Base-by-base conservation (phyloP, 2,888 invertebrate genomes). In the Dascillus cervinus region DNA sequence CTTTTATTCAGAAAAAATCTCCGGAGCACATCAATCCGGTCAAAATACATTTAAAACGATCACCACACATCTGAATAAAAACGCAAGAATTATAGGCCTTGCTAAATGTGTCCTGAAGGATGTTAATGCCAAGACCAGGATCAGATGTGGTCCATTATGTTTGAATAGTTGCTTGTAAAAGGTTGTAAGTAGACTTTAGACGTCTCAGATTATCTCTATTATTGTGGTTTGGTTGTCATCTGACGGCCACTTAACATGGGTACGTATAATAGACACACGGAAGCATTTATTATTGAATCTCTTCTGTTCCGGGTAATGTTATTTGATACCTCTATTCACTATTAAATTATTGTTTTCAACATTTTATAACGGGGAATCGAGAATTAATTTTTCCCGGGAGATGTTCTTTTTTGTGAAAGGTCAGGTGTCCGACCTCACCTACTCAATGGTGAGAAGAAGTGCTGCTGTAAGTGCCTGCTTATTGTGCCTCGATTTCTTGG, bases 21-120 rank as follows among this genome's bases (percentile, higher is more conserved):
- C n/a, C n/a, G n/a, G n/a, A n/a, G n/a, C n/a, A n/a, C n/a, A n/a
- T n/a, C n/a, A n/a, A n/a, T n/a, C n/a, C n/a, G 63, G 61, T 62
- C 62, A 60, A 61, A 62, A 62, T 59, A 61, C 57, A 56, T 53
- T 61, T 58, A 62, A 62, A 62, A 58, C 60, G 62, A 61, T 62
- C 47, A 28, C 27, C 19, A 35, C 11, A n/a, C 32, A 22, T 26
- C 29, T 12, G 25, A 34, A 27, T n/a, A n/a, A n/a, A n/a, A n/a
- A n/a, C n/a, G n/a, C n/a, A n/a, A 34, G 42, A 37, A 52, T 35
- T 49, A 36, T 49, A 32, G 43, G 26, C 47, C 47, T 45, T 49
- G 35, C 44, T 32, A 32, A 19, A 26, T 28, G 26, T 28, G 13
- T 39, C 26, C 39, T 31, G 41, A 48, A 46, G 44, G 47, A 12